Conservation (phyloP, 2,113 vertebrate genomes). For the Leucosticte australis region DNA sequence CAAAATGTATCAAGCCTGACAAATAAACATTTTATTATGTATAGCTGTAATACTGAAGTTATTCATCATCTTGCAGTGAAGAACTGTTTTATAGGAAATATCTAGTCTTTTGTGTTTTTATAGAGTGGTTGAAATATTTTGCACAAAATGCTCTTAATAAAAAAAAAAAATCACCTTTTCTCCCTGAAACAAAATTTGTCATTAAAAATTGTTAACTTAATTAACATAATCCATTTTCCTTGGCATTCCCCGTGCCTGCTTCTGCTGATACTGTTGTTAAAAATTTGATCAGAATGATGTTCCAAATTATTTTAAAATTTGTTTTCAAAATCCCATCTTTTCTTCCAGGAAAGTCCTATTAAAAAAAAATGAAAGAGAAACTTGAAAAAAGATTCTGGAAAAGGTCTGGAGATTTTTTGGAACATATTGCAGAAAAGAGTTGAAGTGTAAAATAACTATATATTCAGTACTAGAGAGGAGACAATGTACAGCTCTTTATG, state of each 20-base stretch:
- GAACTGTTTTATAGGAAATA: not conserved
- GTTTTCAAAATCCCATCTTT: not conserved
- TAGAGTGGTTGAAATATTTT: not conserved
- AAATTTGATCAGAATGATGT: conserved; percentile 12
- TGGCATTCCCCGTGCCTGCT: not conserved
- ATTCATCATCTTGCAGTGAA: not conserved
- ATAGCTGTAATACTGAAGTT: not conserved
- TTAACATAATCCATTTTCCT: conserved; percentile 32
- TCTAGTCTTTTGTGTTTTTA: not conserved
- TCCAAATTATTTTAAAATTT: conserved; percentile 3
- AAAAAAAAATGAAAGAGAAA: not conserved
- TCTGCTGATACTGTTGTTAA: conserved; percentile 22
- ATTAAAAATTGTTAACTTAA: conserved; percentile 21
- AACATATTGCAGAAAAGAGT: not conserved
- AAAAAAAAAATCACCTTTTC: not conserved
- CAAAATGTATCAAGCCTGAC: not conserved
- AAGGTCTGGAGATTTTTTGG: not conserved
- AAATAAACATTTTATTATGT: not conserved
- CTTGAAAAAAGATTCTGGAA: not conserved
- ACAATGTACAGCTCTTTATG: not conserved
- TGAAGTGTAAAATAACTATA: not conserved
- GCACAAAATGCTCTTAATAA: not conserved
- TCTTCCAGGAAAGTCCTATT: not conserved
- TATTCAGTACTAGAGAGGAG: not conserved
- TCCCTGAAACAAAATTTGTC: not conserved